These are phyloP conservation scores for Melanostoma mellinum DNA, from an alignment of 2,888 invertebrate genomes.

Conservation along the genomic window DNA sequence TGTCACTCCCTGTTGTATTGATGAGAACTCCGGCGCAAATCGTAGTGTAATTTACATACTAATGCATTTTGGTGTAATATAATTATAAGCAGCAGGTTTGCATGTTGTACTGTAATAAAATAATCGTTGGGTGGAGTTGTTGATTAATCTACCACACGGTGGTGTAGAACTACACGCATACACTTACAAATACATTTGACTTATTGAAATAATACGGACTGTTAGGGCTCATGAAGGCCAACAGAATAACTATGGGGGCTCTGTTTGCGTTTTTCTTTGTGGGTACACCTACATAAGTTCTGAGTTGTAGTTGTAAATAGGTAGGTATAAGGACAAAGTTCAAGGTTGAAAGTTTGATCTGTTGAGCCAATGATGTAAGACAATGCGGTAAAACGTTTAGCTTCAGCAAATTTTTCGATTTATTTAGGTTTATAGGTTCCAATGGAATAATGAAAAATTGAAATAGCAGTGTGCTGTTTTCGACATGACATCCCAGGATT, in stretches of 20 bases:
- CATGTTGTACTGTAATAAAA: constrained; percentile 69
- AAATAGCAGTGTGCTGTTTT: too few species aligned
- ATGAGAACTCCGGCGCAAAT: constrained; percentile 56
- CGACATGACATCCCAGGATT: too few species aligned
- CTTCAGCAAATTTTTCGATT: too few species aligned
- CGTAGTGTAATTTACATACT: constrained; percentile 61
- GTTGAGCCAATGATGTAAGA: constrained; percentile 53
- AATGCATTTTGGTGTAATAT: constrained; percentile 61
- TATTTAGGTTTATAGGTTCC: too few species aligned
- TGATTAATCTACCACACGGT: constrained; percentile 61
- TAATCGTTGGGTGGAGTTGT: constrained; percentile 70
- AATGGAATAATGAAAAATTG: too few species aligned
- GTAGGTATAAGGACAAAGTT: too few species aligned
- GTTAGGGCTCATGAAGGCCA: not conserved
- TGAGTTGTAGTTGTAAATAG: too few species aligned
- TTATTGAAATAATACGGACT: not conserved
- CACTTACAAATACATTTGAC: not conserved
- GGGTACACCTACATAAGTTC: too few species aligned
- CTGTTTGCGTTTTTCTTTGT: too few species aligned
- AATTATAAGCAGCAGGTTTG: constrained; percentile 67
- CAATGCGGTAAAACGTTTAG: not conserved
- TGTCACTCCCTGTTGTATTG: constrained; percentile 62
- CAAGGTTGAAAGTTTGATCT: constrained; percentile 31
- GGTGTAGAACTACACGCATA: not conserved
- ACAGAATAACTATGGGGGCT: not conserved